Percentiles rank a stretch among this genome's conserved stretches.
phyloP scores from a whole-genome alignment of 2,888 invertebrate genomes.

The Lasiommata megera region DNA sequence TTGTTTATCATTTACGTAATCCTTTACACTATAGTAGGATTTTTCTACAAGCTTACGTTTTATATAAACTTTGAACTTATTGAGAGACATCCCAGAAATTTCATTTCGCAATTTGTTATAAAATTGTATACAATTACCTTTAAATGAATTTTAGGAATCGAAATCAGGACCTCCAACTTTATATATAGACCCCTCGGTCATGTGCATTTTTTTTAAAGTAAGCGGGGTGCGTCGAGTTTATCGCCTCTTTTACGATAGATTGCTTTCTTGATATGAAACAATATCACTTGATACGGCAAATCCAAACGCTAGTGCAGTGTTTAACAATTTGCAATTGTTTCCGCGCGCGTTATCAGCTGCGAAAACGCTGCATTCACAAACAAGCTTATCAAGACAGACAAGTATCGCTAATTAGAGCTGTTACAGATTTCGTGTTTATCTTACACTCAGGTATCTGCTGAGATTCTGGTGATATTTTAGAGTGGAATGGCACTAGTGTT shows the following conservation, averaged over 20 bases:
- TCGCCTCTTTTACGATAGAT: not conserved
- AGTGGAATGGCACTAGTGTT: not conserved
- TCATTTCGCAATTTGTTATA: no score
- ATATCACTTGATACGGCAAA: slow-evolving; percentile 55
- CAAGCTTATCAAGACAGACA: slow-evolving; percentile 41
- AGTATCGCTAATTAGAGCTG: slow-evolving; percentile 18
- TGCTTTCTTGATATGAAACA: not conserved
- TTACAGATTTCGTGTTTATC: slow-evolving; percentile 18
- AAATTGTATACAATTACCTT: no score
- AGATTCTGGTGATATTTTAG: not conserved
- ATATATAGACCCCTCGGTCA: not conserved
- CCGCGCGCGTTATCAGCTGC: slow-evolving; percentile 45
- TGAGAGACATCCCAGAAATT: no score
- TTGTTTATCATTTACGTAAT: no score
- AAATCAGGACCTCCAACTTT: no score
- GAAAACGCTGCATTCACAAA: slow-evolving; percentile 46
- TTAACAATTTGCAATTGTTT: slow-evolving; percentile 38
- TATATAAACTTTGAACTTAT: no score
- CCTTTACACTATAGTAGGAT: no score
- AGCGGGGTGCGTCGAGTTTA: not conserved
- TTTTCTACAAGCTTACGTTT: no score
- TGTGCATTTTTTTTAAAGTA: not conserved
- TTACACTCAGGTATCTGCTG: not conserved
- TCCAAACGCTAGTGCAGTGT: slow-evolving; percentile 47
- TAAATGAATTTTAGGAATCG: no score